These are phyloP conservation scores for Malthinus flaveolus DNA, from an alignment of 2,888 invertebrate species.

Conservation along the genomic window DNA sequence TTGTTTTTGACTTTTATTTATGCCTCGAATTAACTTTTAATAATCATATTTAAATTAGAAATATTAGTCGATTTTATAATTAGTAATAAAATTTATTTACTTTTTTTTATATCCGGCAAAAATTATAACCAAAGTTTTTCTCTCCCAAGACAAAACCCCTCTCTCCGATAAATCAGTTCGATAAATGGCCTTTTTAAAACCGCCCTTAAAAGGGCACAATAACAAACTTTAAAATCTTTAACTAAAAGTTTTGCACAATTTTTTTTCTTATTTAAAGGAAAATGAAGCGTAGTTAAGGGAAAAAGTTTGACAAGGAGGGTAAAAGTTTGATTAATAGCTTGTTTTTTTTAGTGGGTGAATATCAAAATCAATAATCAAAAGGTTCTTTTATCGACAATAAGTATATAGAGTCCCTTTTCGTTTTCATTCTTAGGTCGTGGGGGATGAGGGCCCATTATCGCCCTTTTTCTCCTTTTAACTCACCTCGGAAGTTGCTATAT, in stretches of 20 bases:
- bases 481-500: neutral
- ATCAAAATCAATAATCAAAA: constrained; percentile 18
- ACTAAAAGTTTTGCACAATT: constrained; percentile 5
- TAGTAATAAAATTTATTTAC: too few relatives aligned
- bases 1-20: neutral
- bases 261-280: constrained; percentile 1
- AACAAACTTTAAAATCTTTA: neutral
- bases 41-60: too few relatives aligned
- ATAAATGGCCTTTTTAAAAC: too few relatives aligned
- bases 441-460: constrained; percentile 13
- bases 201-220: too few relatives aligned
- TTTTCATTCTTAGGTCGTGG: constrained; percentile 10
- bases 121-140: too few relatives aligned
- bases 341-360: constrained; percentile 15
- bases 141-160: too few relatives aligned
- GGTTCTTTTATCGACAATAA: constrained; percentile 4
- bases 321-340: constrained; percentile 22
- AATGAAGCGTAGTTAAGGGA: constrained; percentile 7
- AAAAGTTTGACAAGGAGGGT: constrained; percentile 16
- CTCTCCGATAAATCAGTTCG: too few relatives aligned
- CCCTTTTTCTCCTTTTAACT: neutral
- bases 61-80: too few relatives aligned
- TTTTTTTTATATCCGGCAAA: too few relatives aligned
- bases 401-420: constrained; percentile 9
- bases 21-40: neutral